Evolutionary conservation across 2,888 invertebrate species (phyloP), one percentile per base, ranked within the genome.

Genomic region (Linnaemya tessellans): DNA sequence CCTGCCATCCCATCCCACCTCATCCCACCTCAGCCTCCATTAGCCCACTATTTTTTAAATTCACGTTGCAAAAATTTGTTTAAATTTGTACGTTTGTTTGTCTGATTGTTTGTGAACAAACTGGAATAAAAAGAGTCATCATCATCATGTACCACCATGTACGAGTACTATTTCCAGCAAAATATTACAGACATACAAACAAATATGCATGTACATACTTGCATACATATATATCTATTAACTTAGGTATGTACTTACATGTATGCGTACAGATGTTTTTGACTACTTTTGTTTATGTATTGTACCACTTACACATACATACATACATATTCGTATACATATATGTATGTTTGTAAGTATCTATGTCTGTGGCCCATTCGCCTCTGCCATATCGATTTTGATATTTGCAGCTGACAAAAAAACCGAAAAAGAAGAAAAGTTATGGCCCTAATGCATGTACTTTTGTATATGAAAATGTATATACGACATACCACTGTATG

Each of bases 41-140:
- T 30, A 30, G 30, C 30, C 5, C 30, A 30, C 30, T 30, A 30
- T 30, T 22, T 46, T 25, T 10, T 3, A 22, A 56, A 13, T 22
- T 2, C 54, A 15, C 20, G 9, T 22, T 60, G 51, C 38, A 38
- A 22, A 30, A 18, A 51, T 62, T 51, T 51, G 25, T 49, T 64
- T 35, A 13, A 49, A 22, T 60, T 46, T 46, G 30, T 18, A 35
- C 13, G 18, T 68, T 5, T 15, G 20, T 38, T 11, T 38, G 38
- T 30, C 22, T 64, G 35, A 20, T 30, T 30, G 30, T 62, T 51
- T 38, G 54, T 3, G 25, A 64, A 11, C 41, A 75, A 75, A 75
- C 64, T 75, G 75, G 75, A 75, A 79, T 67, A 78, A 54, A 75
- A 70, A 82, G 64, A 75, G 68, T 60, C 67, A 58, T 60, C 38